Conservation (phyloP, 2,888 invertebrate genomes). For the Pyrrhosoma nymphula region DNA sequence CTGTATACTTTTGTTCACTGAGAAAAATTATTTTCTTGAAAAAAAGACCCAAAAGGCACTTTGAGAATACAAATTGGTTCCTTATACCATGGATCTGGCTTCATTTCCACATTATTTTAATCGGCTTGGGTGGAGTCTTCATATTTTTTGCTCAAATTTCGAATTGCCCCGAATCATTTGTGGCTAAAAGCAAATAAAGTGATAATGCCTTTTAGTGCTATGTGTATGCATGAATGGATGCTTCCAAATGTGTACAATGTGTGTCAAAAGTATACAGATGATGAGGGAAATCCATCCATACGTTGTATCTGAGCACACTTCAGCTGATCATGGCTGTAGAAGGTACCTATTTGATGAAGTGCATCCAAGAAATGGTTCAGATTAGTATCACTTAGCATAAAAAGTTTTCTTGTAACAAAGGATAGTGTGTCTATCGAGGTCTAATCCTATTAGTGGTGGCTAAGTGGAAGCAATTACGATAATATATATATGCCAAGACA, state of each 20-base stretch:
- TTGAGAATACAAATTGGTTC: not conserved
- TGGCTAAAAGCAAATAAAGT: conserved; percentile 44
- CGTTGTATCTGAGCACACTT: not conserved
- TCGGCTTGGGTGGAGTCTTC: not conserved
- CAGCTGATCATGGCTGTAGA: not conserved
- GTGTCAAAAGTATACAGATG: not conserved
- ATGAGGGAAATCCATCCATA: conserved; percentile 3
- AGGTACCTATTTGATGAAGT: not conserved
- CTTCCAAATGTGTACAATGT: not conserved
- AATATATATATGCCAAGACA: conserved; percentile 50
- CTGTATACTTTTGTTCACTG: not conserved
- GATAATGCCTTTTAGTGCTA: conserved; percentile 53
- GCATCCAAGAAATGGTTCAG: not conserved
- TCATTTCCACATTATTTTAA: not conserved
- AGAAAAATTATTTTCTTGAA: not conserved
- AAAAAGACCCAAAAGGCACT: not conserved
- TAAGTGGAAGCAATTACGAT: conserved; percentile 3
- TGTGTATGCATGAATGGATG: not conserved
- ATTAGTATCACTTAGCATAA: conserved; percentile 17
- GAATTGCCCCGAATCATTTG: conserved; percentile 30
- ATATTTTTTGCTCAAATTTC: conserved; percentile 5
- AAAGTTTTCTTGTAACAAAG: not conserved
- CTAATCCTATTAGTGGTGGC: not conserved
- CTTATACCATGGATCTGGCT: not conserved
- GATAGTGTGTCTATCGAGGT: not conserved